Conservation (phyloP, 2,888 invertebrate genomes). For the Poecilobothrus nobilitatus region DNA sequence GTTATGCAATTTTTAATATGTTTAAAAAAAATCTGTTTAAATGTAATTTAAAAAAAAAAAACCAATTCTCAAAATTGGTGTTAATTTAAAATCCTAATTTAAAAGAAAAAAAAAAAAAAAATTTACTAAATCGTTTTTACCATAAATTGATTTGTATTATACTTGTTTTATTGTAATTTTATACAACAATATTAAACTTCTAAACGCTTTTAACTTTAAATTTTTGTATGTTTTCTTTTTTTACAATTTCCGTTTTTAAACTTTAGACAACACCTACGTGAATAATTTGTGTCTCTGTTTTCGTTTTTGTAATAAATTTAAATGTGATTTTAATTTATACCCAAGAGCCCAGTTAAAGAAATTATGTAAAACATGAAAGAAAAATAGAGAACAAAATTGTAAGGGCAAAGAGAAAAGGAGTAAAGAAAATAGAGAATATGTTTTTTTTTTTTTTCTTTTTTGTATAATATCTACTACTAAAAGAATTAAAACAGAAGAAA, state of each 20-base stretch:
- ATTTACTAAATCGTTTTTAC: too few species aligned
- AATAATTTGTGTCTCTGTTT: neutral
- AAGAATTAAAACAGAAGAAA: neutral
- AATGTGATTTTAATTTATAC: constrained; percentile 3
- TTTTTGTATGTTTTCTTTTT: too few species aligned
- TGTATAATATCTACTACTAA: neutral
- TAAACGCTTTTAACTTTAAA: too few species aligned
- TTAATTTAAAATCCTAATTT: too few species aligned
- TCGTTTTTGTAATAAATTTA: neutral
- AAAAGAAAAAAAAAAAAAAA: too few species aligned
- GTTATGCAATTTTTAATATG: too few species aligned
- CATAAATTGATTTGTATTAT: too few species aligned
- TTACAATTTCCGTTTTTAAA: neutral
- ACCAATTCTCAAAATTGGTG: too few species aligned
- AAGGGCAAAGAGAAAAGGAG: neutral
- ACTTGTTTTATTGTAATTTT: too few species aligned
- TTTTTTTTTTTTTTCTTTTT: neutral
- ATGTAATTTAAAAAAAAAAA: too few species aligned
- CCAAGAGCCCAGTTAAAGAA: constrained; percentile 3
- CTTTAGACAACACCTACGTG: neutral
- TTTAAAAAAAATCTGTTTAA: too few species aligned
- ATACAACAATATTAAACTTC: too few species aligned
- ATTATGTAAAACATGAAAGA: neutral
- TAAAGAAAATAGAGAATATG: neutral
- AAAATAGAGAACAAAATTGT: neutral